Conservation (phyloP, 2,888 invertebrate genomes). For the Xylota segnis region DNA sequence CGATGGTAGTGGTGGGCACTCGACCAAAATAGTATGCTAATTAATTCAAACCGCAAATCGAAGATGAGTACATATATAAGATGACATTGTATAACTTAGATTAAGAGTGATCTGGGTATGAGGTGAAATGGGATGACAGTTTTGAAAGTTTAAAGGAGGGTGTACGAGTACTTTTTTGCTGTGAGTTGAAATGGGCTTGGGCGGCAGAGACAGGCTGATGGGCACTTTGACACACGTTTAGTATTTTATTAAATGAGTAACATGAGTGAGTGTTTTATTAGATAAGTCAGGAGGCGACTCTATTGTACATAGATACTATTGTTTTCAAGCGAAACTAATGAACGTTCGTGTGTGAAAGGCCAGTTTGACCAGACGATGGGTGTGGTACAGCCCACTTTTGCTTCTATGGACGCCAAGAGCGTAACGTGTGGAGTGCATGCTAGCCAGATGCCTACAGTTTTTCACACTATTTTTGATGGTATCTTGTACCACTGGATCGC, state of each 20-base stretch:
- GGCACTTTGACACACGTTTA: slow-evolving; percentile 10
- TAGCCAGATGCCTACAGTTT: too few relatives aligned
- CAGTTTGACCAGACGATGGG: too few relatives aligned
- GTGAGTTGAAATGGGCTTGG: background rate
- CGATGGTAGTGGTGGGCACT: slow-evolving; percentile 55
- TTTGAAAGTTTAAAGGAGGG: background rate
- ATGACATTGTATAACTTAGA: slow-evolving; percentile 26
- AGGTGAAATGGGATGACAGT: slow-evolving; percentile 21
- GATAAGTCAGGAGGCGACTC: background rate
- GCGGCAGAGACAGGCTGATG: background rate
- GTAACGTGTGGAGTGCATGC: too few relatives aligned
- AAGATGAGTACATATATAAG: slow-evolving; percentile 41
- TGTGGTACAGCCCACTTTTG: too few relatives aligned
- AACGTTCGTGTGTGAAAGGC: too few relatives aligned
- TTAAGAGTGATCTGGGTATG: slow-evolving; percentile 15
- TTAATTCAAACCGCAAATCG: slow-evolving; percentile 72
- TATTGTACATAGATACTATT: background rate
- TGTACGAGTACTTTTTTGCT: background rate
- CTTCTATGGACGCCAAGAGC: too few relatives aligned
- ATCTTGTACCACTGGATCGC: too few relatives aligned
- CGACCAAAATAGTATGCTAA: slow-evolving; percentile 73
- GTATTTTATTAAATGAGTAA: background rate
- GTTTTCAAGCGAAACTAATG: background rate
- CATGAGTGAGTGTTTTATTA: background rate
- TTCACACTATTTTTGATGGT: too few relatives aligned